phyloP scores from a whole-genome alignment of 2,888 invertebrate genomes.

The Chalcis sispes region DNA sequence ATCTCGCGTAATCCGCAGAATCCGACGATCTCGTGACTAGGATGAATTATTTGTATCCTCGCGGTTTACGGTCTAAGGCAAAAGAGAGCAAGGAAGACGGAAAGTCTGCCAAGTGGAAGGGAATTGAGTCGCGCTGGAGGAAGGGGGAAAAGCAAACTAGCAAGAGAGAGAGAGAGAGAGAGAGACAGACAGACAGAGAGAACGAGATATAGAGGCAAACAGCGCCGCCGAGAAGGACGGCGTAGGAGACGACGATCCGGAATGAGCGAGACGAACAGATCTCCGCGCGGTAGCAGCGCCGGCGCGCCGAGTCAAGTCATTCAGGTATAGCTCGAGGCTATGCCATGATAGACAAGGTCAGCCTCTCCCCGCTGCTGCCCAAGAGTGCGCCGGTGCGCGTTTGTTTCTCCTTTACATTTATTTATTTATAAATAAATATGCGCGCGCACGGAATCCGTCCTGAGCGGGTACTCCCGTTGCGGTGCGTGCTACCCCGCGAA shows the following conservation, averaged over 20 bases:
- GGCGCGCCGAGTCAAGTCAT: conserved; percentile 68
- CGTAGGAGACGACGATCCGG: background rate
- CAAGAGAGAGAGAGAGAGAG: conserved; percentile 43
- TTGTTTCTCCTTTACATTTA: background rate
- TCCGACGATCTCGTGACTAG: conserved; percentile 66
- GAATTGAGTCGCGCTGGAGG: conserved; percentile 37
- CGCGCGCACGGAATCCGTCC: background rate
- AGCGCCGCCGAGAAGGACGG: background rate
- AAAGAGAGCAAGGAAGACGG: conserved; percentile 39
- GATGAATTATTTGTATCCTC: conserved; percentile 63
- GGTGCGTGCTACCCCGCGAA: background rate
- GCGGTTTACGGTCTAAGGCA: conserved; percentile 61
- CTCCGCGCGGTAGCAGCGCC: conserved; percentile 66
- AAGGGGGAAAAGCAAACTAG: conserved; percentile 46
- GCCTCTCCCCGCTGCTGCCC: conserved; percentile 65
- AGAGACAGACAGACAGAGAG: conserved; percentile 28
- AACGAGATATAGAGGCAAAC: conserved; percentile 38
- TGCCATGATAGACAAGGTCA: conserved; percentile 75
- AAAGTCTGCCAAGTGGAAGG: conserved; percentile 31
- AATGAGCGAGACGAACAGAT: conserved; percentile 19
- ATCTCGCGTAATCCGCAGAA: conserved; percentile 40
- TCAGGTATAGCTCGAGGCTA: conserved; percentile 72
- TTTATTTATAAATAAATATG: conserved; percentile 2
- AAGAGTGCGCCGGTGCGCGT: background rate
- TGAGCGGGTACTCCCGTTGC: background rate